A percentile compares a stretch with the other conserved stretches of the same genome.
phyloP scores from a whole-genome alignment of 2,888 invertebrate species.

The Iphiclides podalirius region DNA sequence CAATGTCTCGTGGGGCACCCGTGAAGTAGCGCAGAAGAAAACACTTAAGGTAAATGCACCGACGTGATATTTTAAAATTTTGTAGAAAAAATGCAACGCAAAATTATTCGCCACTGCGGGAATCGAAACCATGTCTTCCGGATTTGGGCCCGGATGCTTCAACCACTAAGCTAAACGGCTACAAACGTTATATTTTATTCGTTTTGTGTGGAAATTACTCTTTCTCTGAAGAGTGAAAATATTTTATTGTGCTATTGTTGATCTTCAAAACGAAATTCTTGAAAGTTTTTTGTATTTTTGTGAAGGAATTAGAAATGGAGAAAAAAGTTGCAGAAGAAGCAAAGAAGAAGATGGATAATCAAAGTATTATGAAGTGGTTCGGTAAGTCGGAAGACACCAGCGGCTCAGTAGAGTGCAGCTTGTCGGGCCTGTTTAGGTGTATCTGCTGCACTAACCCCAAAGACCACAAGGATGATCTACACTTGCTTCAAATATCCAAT shows the following conservation, averaged over 20 bases:
- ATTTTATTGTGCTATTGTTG: too few species aligned
- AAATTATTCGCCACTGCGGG: too few species aligned
- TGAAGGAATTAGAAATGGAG: constrained; percentile 90
- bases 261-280: too few species aligned
- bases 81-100: too few species aligned
- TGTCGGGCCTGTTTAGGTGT: constrained; percentile 92
- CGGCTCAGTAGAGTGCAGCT: constrained; percentile 90
- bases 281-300: neutral
- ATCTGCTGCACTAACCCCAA: constrained; percentile 94
- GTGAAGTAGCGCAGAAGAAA: constrained; percentile 84
- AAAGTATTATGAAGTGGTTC: constrained; percentile 87
- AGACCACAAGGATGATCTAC: constrained; percentile 90
- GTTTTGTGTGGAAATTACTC: too few species aligned
- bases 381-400: constrained; percentile 85
- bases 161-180: too few species aligned
- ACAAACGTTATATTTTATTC: too few species aligned
- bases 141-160: too few species aligned
- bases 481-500: constrained; percentile 89
- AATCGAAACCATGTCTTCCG: too few species aligned
- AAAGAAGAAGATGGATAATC: constrained; percentile 88
- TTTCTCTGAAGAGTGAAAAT: too few species aligned
- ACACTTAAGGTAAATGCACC: constrained; percentile 60
- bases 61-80: neutral
- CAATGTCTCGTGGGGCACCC: constrained; percentile 96
- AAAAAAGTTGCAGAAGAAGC: constrained; percentile 89